Percentiles rank a stretch among this genome's conserved stretches.
Evolutionary conservation across 2,797 vertebrate genomes (phyloP).

Genomic region (Strix occidentalis): DNA sequence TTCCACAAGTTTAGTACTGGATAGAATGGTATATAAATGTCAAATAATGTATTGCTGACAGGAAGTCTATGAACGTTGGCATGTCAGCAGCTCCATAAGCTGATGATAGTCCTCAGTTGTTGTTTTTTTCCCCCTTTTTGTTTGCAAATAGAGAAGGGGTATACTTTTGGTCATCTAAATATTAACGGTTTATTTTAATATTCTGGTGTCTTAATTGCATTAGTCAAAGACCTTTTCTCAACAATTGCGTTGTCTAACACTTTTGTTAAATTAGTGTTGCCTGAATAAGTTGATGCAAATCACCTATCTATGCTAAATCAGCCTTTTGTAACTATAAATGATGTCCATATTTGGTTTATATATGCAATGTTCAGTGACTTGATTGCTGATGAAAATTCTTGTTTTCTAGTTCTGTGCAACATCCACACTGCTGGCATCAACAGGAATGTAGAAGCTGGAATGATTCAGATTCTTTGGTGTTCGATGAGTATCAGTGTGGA

Average conservation of each 20-base stretch:
- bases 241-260: background rate
- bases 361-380: background rate
- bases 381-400: background rate
- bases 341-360: background rate
- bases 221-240: background rate
- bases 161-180: background rate
- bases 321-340: background rate
- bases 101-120: background rate
- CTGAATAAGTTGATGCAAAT: background rate
- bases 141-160: background rate
- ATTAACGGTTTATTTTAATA: background rate
- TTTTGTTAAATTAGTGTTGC: background rate
- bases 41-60: background rate
- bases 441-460: background rate
- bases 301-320: rapidly evolving
- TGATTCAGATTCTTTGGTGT: background rate
- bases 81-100: background rate
- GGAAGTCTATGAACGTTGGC: background rate
- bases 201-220: background rate
- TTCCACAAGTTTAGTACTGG: background rate
- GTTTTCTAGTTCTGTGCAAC: conserved; percentile 6
- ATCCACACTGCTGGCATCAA: background rate
- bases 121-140: background rate
- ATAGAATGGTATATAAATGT: background rate
- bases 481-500: background rate